Conservation (phyloP, 2,797 vertebrate species). For the Psittacula derbiana region DNA sequence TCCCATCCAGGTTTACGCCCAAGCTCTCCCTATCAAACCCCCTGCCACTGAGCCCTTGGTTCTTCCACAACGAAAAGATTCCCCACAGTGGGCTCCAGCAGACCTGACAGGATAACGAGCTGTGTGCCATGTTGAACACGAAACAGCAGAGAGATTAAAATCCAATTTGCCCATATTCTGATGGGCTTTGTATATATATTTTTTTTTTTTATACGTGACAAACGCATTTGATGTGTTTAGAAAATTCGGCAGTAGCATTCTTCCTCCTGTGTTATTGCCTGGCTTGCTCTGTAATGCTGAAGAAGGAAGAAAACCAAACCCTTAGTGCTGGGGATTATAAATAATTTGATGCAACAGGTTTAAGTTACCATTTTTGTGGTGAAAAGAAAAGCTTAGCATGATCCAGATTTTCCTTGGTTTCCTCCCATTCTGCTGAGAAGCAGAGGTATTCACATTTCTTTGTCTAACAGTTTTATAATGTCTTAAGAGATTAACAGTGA, state of each 20-base stretch:
- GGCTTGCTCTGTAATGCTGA: conserved; percentile 45
- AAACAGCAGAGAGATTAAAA: neutral
- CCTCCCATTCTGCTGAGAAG: conserved; percentile 81
- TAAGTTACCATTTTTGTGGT: conserved; percentile 81
- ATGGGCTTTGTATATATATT: neutral
- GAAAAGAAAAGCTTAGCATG: conserved; percentile 84
- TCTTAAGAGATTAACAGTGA: conserved; percentile 95
- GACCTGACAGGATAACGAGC: neutral
- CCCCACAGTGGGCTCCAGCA: neutral
- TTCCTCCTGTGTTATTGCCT: conserved; percentile 45
- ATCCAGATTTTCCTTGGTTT: conserved; percentile 83
- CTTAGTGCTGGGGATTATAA: conserved; percentile 75
- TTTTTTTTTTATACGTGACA: neutral
- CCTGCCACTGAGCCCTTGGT: fast-evolving
- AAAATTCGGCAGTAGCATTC: conserved; percentile 22
- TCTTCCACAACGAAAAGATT: neutral
- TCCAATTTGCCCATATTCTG: neutral
- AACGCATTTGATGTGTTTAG: conserved; percentile 8
- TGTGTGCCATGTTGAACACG: neutral
- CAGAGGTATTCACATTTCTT: conserved; percentile 86
- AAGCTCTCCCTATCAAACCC: neutral
- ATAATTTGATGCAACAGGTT: conserved; percentile 83
- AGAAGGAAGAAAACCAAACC: neutral
- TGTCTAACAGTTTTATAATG: conserved; percentile 87
- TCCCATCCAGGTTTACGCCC: neutral